These are phyloP conservation scores for Mesocentrotus franciscanus DNA, from an alignment of 53 echinoderm and acorn worm genomes.

Conservation along the genomic window DNA sequence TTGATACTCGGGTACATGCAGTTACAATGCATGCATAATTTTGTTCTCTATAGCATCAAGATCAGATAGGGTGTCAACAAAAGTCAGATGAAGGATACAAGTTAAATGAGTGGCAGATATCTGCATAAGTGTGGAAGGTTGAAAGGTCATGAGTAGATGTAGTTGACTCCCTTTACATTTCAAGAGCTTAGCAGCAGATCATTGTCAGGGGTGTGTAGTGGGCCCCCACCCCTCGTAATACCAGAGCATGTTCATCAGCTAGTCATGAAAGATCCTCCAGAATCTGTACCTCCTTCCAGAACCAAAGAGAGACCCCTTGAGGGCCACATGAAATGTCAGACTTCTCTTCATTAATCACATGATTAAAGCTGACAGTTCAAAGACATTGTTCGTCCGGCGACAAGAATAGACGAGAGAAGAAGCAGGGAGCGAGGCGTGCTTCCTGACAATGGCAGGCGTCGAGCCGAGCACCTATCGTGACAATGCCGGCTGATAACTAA, in stretches of 20 bases:
- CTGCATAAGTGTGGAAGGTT: background rate
- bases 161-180: too few relatives aligned
- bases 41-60: background rate
- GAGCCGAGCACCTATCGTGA: slow-evolving; percentile 21
- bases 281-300: background rate
- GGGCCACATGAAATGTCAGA: slow-evolving; percentile 46
- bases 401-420: slow-evolving; percentile 43
- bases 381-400: slow-evolving; percentile 28
- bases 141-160: background rate
- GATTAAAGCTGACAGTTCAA: slow-evolving; percentile 48
- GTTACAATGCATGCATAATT: background rate
- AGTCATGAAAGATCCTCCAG: background rate
- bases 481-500: slow-evolving; percentile 59
- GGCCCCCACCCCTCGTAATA: background rate
- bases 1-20: too few relatives aligned
- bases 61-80: background rate
- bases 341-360: background rate
- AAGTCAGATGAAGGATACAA: background rate
- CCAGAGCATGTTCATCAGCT: background rate
- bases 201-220: background rate
- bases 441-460: slow-evolving; percentile 12
- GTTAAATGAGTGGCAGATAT: background rate
- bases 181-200: too few relatives aligned
- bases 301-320: background rate
- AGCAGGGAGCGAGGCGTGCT: background rate